Base-by-base conservation (phyloP, 2,113 vertebrate species). In the Tinamus guttatus region DNA sequence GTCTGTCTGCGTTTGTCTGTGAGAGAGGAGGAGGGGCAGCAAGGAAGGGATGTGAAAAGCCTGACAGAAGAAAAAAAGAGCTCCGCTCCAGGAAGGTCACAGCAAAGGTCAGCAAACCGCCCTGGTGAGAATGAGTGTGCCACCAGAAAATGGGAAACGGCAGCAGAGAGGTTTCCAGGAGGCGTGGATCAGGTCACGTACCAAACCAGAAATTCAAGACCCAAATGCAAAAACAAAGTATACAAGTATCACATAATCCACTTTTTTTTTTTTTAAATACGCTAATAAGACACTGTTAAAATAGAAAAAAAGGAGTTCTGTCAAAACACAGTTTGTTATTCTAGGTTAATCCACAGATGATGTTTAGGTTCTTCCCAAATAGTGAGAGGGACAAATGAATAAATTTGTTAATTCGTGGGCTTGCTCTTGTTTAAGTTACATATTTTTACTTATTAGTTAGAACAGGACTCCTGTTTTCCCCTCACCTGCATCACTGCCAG, bases 91-190 rank as follows among this genome's bases (percentile, higher is more conserved):
- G 68, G n/a, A 84, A 89, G 83, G 90, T 76, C 93, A 90, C 7
- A 28, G 65, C 28, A 81, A 90, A 94, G 88, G 84, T 87, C 85
- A 27, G 34, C 73, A 90, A 87, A 95, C 74, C 84, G 88, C 52
- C 68, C 69, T 1, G 4, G 52, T 79, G 47, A 96, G 62, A 90
- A 69, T 32, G 76, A 94, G 28, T 18, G 41, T 60, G 88, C 83
- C 92, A 93, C 62, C 85, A 94, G 77, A 90, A 10, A 81, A 87
- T 41, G 83, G 90, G 76, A 84, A 92, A 52, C 24, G 28, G 65
- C 77, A 95, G 64, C 38, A 83, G 69, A 62, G 4, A 17, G 64
- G 88, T 45, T 38, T 86, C 52, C 34, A 36, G 47, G 43, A 96
- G 62, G 34, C 3, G 0, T 13, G 49, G 62, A 73, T n/a, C 0